Evolutionary conservation across 1,140 invertebrate genomes (phyloP), one percentile per base, ranked within the genome.

Genomic region (Alviniconcha marisindica): DNA sequence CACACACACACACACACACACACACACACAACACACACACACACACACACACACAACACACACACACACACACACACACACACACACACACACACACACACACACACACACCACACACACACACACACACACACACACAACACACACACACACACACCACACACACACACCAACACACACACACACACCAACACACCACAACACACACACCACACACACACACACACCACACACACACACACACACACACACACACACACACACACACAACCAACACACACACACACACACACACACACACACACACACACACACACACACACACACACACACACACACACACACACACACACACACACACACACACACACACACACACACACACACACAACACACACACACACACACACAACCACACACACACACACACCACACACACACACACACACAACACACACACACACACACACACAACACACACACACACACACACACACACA

Each of bases 231-330:
- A 31, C 60, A 31, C 60, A 63, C 60, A 63, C 60, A 63, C 60
- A 63, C 60, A 63, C 60, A 63, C 60, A 63, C 60, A 63, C 60
- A 63, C 60, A 63, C 60, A 63, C 60, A 63, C 60, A 63, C 60
- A n/a, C 24, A 63, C 60, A n/a, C 24, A 63, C 60, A n/a, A 5
- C 7, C 60, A n/a, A 63, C 10, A 14, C 60, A 63, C 60, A n/a
- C 10, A 63, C 60, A n/a, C 60, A n/a, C 60, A n/a, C 60, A 63
- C 10, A 63, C 60, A 63, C 60, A 63, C 60, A 63, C 60, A 63
- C 60, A 63, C 60, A 63, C 60, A 63, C 60, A 63, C 60, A 63
- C 60, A 63, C 60, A 63, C 60, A 63, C 28, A 24, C 60, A 5
- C 21, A 63, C 60, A 24, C 60, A n/a, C 21, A 24, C 28, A 7